Percentiles rank a stretch among this genome's conserved stretches.
These are phyloP conservation scores for Oryctolagus cuniculus DNA, from an alignment of 2,113 vertebrate species.

Conservation along the genomic window DNA sequence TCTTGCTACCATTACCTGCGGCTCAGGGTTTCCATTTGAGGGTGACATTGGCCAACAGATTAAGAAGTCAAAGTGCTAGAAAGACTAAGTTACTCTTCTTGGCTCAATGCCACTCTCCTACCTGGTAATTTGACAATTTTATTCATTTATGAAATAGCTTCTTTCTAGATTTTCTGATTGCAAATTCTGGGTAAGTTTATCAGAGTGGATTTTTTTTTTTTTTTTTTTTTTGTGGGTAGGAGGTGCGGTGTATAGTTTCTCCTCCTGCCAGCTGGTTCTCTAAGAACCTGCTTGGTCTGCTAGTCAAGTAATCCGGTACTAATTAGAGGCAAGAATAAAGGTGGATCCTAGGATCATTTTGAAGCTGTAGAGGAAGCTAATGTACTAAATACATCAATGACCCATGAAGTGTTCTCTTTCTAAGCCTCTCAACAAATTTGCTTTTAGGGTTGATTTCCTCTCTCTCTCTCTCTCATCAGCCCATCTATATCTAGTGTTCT, in stretches of 20 bases:
- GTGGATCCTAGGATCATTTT: conserved; percentile 6
- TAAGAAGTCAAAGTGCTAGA: conserved; percentile 39
- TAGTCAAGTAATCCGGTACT: background rate
- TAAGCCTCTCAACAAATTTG: background rate
- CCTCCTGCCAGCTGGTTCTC: conserved; percentile 23
- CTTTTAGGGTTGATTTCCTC: background rate
- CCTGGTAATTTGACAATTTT: conserved; percentile 50
- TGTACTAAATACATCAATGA: background rate
- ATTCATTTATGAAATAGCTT: conserved; percentile 40
- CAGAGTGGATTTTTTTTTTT: conserved; percentile 54
- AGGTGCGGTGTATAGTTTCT: background rate
- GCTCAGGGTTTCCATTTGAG: background rate
- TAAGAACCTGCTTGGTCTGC: conserved; percentile 34
- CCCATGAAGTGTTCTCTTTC: background rate
- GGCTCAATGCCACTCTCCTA: conserved; percentile 21
- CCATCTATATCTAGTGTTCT: background rate
- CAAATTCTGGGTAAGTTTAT: conserved; percentile 72
- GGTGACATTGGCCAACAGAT: conserved; percentile 48
- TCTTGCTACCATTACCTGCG: background rate
- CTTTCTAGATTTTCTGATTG: conserved; percentile 72
- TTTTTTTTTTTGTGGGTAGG: conserved; percentile 31
- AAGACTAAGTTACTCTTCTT: conserved; percentile 9
- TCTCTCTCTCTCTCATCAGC: background rate
- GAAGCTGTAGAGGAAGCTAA: background rate
- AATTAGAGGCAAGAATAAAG: background rate